A percentile compares a stretch with the other conserved stretches of the same genome.
Conservation (phyloP, 2,888 invertebrate species). For the Rhagonycha fulva region DNA sequence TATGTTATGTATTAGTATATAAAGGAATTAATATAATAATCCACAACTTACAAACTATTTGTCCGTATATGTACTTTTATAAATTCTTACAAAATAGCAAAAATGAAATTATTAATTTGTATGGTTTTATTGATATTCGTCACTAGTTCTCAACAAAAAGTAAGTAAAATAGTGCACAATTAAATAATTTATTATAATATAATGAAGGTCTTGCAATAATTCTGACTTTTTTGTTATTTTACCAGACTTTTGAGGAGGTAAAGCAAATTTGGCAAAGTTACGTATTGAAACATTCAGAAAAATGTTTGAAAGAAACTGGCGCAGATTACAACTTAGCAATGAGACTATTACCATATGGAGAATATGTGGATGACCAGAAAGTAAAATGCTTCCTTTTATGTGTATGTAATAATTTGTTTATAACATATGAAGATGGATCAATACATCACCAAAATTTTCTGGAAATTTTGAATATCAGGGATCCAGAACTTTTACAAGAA, state of each 20-base stretch:
- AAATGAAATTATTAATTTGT: background rate
- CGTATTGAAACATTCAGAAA: background rate
- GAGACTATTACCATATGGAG: background rate
- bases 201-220: too few relatives aligned
- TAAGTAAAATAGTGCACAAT: background rate
- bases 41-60: too few relatives aligned
- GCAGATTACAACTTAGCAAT: background rate
- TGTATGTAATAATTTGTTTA: background rate
- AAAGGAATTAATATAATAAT: background rate
- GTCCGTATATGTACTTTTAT: too few relatives aligned
- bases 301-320: background rate
- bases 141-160: background rate
- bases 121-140: background rate
- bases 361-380: background rate
- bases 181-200: too few relatives aligned
- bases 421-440: background rate
- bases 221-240: too few relatives aligned
- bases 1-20: background rate
- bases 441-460: background rate
- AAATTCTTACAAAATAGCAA: background rate
- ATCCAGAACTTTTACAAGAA: background rate
- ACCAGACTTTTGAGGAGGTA: background rate
- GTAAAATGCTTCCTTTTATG: background rate
- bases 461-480: background rate
- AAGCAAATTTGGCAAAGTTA: background rate